phyloP scores from a whole-genome alignment of 1,140 invertebrate species.

The Drosophila repleta region DNA sequence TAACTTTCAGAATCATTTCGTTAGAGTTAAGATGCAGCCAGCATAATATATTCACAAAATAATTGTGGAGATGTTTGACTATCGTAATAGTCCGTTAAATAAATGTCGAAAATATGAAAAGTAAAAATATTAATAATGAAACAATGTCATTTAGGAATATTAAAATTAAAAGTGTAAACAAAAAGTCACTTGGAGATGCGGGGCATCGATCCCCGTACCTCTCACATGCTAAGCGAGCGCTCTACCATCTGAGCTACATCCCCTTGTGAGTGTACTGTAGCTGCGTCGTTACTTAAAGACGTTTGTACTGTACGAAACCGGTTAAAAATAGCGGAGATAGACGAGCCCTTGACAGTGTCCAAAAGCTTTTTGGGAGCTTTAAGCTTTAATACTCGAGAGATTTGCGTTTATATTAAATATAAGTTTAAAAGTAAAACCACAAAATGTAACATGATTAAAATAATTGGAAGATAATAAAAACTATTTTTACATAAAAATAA shows the following conservation, averaged over 20 bases:
- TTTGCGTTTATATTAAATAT: too few species aligned
- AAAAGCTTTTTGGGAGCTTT: slow-evolving; percentile 50
- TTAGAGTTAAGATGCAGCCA: slow-evolving; percentile 42
- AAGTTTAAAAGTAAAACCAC: too few species aligned
- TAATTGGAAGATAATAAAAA: background rate
- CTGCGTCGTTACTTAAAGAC: background rate
- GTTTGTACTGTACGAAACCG: background rate
- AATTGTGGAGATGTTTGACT: background rate
- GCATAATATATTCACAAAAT: slow-evolving; percentile 25
- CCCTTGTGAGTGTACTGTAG: background rate
- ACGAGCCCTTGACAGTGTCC: background rate
- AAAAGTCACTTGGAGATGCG: slow-evolving; percentile 85
- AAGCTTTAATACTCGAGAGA: slow-evolving; percentile 2
- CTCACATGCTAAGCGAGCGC: slow-evolving; percentile 93
- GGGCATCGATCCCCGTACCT: slow-evolving; percentile 92
- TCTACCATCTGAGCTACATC: slow-evolving; percentile 90
- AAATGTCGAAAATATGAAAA: slow-evolving; percentile 10
- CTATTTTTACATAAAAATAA: background rate
- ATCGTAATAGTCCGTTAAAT: slow-evolving; percentile 44
- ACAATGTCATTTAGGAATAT: background rate
- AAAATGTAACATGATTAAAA: too few species aligned
- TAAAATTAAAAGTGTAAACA: too few species aligned
- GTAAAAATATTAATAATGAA: background rate
- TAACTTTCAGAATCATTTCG: background rate
- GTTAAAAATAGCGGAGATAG: background rate